Evolutionary conservation across 2,113 vertebrate species (phyloP).

Genomic region (Anolis sagrei): DNA sequence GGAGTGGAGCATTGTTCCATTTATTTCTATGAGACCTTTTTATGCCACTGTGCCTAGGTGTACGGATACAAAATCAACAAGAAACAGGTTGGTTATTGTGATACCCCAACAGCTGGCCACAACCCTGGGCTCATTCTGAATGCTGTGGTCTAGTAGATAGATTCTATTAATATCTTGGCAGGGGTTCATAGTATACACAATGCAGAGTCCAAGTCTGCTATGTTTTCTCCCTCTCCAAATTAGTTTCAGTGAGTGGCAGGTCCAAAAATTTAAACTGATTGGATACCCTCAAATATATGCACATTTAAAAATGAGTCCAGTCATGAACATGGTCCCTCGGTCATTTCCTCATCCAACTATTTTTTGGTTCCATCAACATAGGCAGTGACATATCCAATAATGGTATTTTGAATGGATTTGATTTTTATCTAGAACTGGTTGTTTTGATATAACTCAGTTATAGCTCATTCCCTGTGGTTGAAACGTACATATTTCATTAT

Average conservation of each 20-base stretch:
- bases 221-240: neutral
- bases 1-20: neutral
- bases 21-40: neutral
- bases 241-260: conserved; percentile 4
- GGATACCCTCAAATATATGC: neutral
- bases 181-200: neutral
- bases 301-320: neutral
- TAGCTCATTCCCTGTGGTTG: neutral
- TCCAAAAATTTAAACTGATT: conserved; percentile 14
- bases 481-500: neutral
- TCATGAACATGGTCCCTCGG: neutral
- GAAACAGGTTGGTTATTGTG: neutral
- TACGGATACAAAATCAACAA: neutral
- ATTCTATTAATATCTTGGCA: neutral
- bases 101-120: neutral
- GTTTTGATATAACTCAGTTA: neutral
- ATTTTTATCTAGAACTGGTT: neutral
- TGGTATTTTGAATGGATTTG: neutral
- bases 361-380: neutral
- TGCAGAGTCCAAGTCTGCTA: neutral
- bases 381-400: neutral
- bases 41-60: neutral
- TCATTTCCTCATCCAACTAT: neutral
- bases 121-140: neutral
- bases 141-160: neutral